A percentile compares a stretch with the other conserved stretches of the same genome.
Conservation (phyloP, 2,113 vertebrate genomes). For the Phalacrocorax pelagicus region DNA sequence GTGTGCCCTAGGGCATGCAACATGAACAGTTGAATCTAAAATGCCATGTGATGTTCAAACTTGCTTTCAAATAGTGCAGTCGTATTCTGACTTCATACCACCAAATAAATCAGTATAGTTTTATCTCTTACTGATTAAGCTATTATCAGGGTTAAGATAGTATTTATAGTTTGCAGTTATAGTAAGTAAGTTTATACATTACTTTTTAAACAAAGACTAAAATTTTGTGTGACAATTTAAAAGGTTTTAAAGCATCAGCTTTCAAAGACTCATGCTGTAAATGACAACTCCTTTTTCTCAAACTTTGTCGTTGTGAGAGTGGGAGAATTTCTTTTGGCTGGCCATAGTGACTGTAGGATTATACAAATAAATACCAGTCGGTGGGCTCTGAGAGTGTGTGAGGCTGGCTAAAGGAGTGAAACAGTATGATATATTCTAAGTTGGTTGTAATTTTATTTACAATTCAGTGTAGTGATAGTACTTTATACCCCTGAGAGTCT, state of each 20-base stretch:
- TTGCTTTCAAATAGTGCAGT: neutral
- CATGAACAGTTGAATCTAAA: neutral
- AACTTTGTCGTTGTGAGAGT: neutral
- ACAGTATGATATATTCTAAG: neutral
- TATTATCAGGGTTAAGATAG: neutral
- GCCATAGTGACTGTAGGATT: neutral
- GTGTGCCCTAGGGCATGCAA: too few relatives aligned
- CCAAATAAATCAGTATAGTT: neutral
- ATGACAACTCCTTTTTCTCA: neutral
- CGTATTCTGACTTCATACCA: neutral
- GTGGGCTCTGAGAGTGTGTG: neutral
- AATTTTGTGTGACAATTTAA: neutral
- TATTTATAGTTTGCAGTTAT: neutral
- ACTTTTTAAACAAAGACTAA: neutral
- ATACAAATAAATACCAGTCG: neutral
- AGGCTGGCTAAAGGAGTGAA: neutral
- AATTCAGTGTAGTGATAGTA: neutral
- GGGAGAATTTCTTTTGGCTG: neutral
- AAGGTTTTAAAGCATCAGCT: neutral
- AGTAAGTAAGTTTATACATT: neutral
- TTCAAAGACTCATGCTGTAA: neutral
- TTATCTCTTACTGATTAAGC: neutral
- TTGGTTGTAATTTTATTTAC: neutral
- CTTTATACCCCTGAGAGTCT: neutral
- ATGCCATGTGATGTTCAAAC: neutral